Base-by-base conservation (phyloP, 2,797 vertebrate species). In the Carcharodon carcharias region DNA sequence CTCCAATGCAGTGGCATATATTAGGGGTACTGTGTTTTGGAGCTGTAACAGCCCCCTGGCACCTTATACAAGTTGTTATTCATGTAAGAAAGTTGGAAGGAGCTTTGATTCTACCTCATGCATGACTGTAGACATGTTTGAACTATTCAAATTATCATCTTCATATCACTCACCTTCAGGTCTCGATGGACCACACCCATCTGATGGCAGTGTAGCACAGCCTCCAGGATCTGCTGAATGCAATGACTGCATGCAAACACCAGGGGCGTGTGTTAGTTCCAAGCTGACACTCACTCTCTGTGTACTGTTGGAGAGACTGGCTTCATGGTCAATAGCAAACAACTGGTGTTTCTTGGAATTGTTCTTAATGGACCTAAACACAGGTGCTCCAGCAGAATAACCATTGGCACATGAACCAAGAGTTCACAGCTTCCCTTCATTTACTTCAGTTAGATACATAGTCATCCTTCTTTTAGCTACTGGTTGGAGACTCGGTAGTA, bases 211-310 rank as follows among this genome's bases (percentile, higher is more conserved):
- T 99, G 99, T 69, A 99, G 99, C 98, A 99, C 99, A 96, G 99
- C 99, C 98, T 99, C 99, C 97, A 99, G 98, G 98, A 99, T 99
- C 99, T 99, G 99, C 98, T 99, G 99, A 98, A 99, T 99, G 99
- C 99, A 99, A 98, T 99, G 99, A 98, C 99, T 99, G 99, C 98
- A 98, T 98, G 98, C 98, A 99, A 98, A 99, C 98, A 99, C 98
- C 99, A 98, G 98, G 98, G 98, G 97, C 97, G 98, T 97, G 98
- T 97, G 98, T 99, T 99, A 99, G 98, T 99, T 98, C 98, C 98
- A 97, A 98, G 98, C 98, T 97, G 97, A 97, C 97, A 97, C 98
- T 97, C 97, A 98, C 98, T 98, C 96, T 98, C 98, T 98, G 97
- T 97, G 97, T 96, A 97, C 97, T 97, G 97, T 98, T 97, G 97